Evolutionary conservation across 2,797 vertebrate genomes (phyloP).

Genomic region (Melanotaenia nigrans): DNA sequence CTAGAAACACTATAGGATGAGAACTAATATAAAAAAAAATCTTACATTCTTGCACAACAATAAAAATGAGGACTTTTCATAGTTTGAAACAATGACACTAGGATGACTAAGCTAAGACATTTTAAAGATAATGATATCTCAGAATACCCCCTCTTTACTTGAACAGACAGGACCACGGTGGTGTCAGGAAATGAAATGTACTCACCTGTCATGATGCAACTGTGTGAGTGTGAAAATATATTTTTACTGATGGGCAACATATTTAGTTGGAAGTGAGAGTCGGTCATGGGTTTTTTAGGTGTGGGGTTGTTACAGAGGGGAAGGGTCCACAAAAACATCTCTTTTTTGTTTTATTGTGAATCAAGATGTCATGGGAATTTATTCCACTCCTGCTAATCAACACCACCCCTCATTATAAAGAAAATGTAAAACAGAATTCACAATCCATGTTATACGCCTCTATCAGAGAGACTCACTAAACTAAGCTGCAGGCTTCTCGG

Average conservation of each 20-base stretch:
- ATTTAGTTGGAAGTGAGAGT: not conserved
- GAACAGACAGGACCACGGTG: not conserved
- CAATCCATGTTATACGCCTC: not conserved
- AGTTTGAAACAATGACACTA: not conserved
- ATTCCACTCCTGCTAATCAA: not conserved
- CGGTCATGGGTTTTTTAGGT: not conserved
- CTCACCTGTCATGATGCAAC: not conserved
- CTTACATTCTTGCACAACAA: not conserved
- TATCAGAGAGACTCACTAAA: not conserved
- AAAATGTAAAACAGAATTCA: not conserved
- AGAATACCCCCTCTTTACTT: not conserved
- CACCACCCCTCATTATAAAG: not conserved
- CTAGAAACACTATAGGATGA: not conserved
- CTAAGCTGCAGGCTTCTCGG: not conserved
- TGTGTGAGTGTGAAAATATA: no score
- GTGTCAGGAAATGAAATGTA: not conserved
- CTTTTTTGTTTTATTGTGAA: not conserved
- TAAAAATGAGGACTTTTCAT: not conserved
- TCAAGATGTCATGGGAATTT: not conserved
- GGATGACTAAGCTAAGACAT: conserved; percentile 30
- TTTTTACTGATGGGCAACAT: not conserved
- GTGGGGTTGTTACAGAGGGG: not conserved
- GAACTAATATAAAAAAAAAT: not conserved
- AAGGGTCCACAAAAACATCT: not conserved
- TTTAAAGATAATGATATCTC: not conserved